These are phyloP conservation scores for Hoplostethus mediterraneus DNA, from an alignment of 2,797 vertebrate species.

Conservation along the genomic window DNA sequence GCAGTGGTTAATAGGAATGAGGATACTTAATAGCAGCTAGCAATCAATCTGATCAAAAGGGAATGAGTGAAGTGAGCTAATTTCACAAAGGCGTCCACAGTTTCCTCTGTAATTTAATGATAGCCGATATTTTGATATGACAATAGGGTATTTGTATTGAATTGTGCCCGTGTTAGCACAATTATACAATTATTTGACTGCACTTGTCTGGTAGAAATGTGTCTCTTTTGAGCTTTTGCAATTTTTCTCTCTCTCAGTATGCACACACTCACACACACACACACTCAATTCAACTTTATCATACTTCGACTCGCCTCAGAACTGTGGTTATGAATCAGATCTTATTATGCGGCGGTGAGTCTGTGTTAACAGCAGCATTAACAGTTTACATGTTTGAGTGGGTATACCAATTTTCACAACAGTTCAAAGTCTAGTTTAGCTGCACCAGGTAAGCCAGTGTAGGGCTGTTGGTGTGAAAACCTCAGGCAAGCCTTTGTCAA, in stretches of 20 bases:
- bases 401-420: background rate
- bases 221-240: background rate
- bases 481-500: slow-evolving; percentile 22
- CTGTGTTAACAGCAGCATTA: background rate
- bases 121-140: slow-evolving; percentile 33
- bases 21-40: slow-evolving; percentile 75
- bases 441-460: slow-evolving; percentile 1
- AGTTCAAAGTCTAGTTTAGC: background rate
- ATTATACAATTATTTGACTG: background rate
- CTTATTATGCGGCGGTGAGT: background rate
- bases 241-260: too few species aligned
- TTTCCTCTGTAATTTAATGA: slow-evolving; percentile 21
- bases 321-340: background rate
- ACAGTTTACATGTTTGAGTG: background rate
- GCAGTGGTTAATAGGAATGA: slow-evolving; percentile 80
- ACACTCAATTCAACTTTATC: too few species aligned
- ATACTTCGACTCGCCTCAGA: too few species aligned
- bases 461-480: slow-evolving; percentile 25
- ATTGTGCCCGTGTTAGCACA: slow-evolving; percentile 30
- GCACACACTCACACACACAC: too few species aligned
- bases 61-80: slow-evolving; percentile 64
- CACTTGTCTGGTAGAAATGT: slow-evolving; percentile 3
- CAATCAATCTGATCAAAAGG: slow-evolving; percentile 78
- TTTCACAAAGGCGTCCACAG: slow-evolving; percentile 41
- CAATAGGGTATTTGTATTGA: slow-evolving; percentile 37